Evolutionary conservation across 2,113 vertebrate genomes (phyloP).

Genomic region (Heliornis fulica): DNA sequence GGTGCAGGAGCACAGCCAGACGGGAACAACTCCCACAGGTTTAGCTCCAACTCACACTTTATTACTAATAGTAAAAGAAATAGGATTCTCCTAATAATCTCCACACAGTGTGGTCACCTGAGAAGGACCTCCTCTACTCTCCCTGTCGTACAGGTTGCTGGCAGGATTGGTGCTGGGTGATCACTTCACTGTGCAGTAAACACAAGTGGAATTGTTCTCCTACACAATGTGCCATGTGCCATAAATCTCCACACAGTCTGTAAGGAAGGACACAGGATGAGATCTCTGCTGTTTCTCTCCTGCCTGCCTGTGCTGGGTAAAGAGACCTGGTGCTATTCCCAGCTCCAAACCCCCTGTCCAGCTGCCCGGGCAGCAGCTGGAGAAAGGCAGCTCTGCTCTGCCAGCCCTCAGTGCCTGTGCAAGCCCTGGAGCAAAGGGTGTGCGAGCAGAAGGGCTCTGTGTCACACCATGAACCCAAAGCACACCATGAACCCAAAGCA

Average conservation of each 20-base stretch:
- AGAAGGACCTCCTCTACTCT: background rate
- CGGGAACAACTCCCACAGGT: background rate
- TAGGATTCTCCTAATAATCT: background rate
- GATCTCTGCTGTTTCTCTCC: background rate
- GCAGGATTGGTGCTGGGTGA: background rate
- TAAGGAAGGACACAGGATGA: background rate
- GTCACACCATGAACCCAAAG: background rate
- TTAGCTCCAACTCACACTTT: background rate
- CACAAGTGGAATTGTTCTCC: background rate
- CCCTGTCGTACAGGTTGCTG: background rate
- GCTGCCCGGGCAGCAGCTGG: background rate
- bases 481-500: background rate
- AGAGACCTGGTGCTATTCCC: accelerated
- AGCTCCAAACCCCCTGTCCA: background rate
- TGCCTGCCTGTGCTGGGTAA: background rate
- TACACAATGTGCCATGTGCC: background rate
- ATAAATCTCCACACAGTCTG: background rate
- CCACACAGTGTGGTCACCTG: background rate
- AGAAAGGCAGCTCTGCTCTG: accelerated
- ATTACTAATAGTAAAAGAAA: background rate
- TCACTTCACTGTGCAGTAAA: background rate
- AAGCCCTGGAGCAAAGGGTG: background rate
- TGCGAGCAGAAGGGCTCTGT: background rate
- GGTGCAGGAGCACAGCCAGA: background rate
- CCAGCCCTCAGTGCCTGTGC: background rate